Conservation (phyloP, 2,888 invertebrate genomes). For the Trissolcus brochymenae region DNA sequence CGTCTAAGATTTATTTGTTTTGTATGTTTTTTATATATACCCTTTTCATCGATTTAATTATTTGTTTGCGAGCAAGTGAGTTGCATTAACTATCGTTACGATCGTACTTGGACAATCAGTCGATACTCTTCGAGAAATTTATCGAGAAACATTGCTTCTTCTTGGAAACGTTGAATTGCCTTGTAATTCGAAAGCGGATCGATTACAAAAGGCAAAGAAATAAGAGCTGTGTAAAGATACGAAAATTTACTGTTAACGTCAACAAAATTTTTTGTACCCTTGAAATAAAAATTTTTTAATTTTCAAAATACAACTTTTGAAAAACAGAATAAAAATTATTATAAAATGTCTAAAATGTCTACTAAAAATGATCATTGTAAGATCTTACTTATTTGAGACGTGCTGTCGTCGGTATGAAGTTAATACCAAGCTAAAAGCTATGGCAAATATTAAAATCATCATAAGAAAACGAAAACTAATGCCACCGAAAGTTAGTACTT, state of each 20-base stretch:
- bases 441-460: too few species aligned
- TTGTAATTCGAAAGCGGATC: slow-evolving; percentile 3
- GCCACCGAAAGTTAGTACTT: slow-evolving; percentile 32
- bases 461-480: too few species aligned
- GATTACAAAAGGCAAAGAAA: neutral
- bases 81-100: slow-evolving; percentile 64
- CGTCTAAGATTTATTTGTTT: slow-evolving; percentile 4
- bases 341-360: too few species aligned
- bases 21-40: neutral
- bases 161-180: slow-evolving; percentile 4
- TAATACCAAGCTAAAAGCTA: too few species aligned
- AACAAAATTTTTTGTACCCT: too few species aligned
- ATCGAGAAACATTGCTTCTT: slow-evolving; percentile 12
- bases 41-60: slow-evolving; percentile 49
- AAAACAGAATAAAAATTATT: too few species aligned
- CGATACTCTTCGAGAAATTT: slow-evolving; percentile 40
- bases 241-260: slow-evolving; percentile 1
- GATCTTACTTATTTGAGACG: too few species aligned
- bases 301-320: too few species aligned
- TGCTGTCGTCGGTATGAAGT: too few species aligned
- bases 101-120: slow-evolving; percentile 62
- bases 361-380: too few species aligned
- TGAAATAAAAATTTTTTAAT: too few species aligned
- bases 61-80: slow-evolving; percentile 57
- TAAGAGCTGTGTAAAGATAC: neutral